These are phyloP conservation scores for Prochilodus magdalenae DNA, from an alignment of 2,113 vertebrate species.

Conservation along the genomic window DNA sequence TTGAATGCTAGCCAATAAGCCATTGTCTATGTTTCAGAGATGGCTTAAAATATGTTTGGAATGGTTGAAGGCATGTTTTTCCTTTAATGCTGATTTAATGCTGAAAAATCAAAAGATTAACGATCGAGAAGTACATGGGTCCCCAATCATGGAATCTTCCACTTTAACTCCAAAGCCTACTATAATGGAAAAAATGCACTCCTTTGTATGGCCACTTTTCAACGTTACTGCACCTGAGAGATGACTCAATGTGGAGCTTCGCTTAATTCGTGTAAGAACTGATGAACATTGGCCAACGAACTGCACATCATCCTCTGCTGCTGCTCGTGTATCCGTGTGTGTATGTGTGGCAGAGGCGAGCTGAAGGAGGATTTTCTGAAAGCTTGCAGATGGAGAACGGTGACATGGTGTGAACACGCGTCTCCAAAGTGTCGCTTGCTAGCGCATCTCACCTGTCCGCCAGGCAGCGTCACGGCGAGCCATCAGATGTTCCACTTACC, in stretches of 20 bases:
- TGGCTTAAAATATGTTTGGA: too few species aligned
- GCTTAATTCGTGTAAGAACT: conserved; percentile 37
- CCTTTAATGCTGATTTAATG: too few species aligned
- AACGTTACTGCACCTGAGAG: not conserved
- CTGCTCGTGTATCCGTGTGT: conserved; percentile 32
- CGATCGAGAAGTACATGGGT: too few species aligned
- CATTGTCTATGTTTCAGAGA: too few species aligned
- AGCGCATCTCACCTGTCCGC: conserved; percentile 82
- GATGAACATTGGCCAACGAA: conserved; percentile 43
- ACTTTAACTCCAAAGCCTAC: not conserved
- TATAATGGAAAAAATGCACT: not conserved
- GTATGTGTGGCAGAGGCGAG: conserved; percentile 52
- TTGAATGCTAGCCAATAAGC: too few species aligned
- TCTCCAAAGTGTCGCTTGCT: conserved; percentile 75
- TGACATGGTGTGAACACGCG: conserved; percentile 77
- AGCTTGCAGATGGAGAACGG: conserved; percentile 78
- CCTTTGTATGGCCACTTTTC: not conserved
- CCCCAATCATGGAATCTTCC: too few species aligned
- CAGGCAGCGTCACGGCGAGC: conserved; percentile 71
- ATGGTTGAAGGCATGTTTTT: too few species aligned
- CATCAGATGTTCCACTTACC: conserved; percentile 81
- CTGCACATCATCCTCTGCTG: conserved; percentile 32
- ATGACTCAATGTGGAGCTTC: conserved; percentile 10
- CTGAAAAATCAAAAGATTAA: too few species aligned
- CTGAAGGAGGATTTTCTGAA: conserved; percentile 62